Evolutionary conservation across 2,888 invertebrate genomes (phyloP).

Genomic region (Chymomyza caudatula): DNA sequence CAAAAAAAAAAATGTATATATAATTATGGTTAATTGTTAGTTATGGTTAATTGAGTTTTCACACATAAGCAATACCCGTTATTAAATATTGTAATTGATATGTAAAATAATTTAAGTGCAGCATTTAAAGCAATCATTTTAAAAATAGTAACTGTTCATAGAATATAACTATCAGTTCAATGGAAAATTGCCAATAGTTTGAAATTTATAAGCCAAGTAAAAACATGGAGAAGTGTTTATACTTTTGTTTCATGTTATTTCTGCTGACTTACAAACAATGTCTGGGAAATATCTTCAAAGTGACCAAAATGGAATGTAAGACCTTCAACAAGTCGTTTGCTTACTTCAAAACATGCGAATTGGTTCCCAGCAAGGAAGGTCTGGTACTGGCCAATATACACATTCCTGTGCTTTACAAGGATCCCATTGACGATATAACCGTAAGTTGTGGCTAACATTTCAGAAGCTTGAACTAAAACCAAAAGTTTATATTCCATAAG

Average conservation of each 20-base stretch:
- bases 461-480: not conserved
- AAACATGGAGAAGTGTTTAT: not conserved
- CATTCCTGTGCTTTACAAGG: not conserved
- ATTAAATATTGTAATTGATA: not conserved
- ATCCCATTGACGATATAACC: not conserved
- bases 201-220: not conserved
- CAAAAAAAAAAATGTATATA: too few relatives aligned
- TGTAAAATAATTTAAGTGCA: not conserved
- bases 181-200: not conserved
- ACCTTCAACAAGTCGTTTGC: not conserved
- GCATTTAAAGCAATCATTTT: not conserved
- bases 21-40: too few relatives aligned
- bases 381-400: not conserved
- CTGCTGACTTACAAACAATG: not conserved
- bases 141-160: not conserved
- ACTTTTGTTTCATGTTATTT: not conserved
- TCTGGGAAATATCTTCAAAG: not conserved
- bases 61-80: not conserved
- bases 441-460: not conserved
- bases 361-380: not conserved
- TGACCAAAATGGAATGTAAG: not conserved
- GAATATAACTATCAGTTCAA: not conserved
- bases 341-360: not conserved
- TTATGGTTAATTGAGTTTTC: not conserved
- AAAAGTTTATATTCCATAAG: slow-evolving; percentile 2